Evolutionary conservation across 2,113 vertebrate genomes (phyloP).

Genomic region (Gulo gulo): DNA sequence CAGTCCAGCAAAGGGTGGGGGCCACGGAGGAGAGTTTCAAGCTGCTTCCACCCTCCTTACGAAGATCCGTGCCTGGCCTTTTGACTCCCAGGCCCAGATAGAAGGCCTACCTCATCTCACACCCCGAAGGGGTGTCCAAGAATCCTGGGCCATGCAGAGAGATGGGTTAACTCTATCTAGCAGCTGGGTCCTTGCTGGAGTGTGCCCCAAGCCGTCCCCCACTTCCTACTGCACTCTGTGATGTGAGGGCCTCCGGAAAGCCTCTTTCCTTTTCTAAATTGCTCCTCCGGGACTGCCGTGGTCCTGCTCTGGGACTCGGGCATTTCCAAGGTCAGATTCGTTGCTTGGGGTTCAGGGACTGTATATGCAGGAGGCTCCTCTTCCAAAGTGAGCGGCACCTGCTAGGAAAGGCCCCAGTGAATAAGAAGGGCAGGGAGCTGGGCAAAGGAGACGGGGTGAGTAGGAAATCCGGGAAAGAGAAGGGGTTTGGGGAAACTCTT

Average conservation of each 20-base stretch:
- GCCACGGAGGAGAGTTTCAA: not conserved
- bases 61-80: not conserved
- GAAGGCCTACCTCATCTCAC: not conserved
- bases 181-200: rapidly evolving
- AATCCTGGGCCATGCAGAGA: not conserved
- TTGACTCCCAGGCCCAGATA: not conserved
- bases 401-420: not conserved
- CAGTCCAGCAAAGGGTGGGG: too few relatives aligned
- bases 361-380: not conserved
- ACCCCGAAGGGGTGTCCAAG: not conserved
- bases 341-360: not conserved
- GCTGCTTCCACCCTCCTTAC: not conserved
- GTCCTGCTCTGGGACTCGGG: not conserved
- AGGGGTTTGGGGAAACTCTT: not conserved
- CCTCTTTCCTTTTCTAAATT: not conserved
- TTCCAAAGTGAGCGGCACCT: not conserved
- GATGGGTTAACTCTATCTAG: not conserved
- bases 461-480: not conserved
- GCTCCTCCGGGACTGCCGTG: not conserved
- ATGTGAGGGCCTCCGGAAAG: not conserved
- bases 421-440: not conserved
- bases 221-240: not conserved
- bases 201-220: not conserved
- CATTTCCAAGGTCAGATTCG: not conserved
- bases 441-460: not conserved